phyloP scores from a whole-genome alignment of 2,888 invertebrate species.

The Pandemis corylana region DNA sequence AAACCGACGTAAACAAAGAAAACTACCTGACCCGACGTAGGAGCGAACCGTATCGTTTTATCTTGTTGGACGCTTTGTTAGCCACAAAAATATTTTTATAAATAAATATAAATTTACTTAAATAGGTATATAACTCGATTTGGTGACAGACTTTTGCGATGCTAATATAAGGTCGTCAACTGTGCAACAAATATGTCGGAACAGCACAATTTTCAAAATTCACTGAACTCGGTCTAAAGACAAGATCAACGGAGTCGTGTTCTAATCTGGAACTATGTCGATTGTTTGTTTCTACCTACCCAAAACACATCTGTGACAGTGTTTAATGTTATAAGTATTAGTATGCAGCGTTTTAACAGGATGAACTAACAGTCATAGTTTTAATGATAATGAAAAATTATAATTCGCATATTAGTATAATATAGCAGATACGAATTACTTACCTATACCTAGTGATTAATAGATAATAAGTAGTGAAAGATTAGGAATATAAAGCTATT shows the following conservation, averaged over 20 bases:
- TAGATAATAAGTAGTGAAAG: too few species aligned
- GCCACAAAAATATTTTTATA: neutral
- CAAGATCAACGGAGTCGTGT: too few species aligned
- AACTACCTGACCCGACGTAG: conserved; percentile 34
- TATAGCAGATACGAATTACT: too few species aligned
- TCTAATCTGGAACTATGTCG: too few species aligned
- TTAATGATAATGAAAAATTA: too few species aligned
- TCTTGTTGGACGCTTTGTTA: neutral
- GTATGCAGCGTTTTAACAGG: too few species aligned
- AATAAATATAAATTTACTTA: neutral
- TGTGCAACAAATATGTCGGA: neutral
- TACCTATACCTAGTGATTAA: too few species aligned
- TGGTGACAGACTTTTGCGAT: neutral
- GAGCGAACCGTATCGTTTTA: conserved; percentile 12
- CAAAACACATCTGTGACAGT: too few species aligned
- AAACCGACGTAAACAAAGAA: conserved; percentile 35
- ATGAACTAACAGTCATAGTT: too few species aligned
- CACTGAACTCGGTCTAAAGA: neutral
- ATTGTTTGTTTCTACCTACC: too few species aligned
- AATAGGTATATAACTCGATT: neutral
- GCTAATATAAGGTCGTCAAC: neutral
- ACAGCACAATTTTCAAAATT: neutral
- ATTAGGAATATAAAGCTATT: neutral
- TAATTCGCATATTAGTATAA: too few species aligned
- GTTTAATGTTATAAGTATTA: too few species aligned